Percentiles rank a stretch among this genome's conserved stretches.
These are phyloP conservation scores for Thunnus albacares DNA, from an alignment of 2,797 vertebrate species.

Conservation along the genomic window DNA sequence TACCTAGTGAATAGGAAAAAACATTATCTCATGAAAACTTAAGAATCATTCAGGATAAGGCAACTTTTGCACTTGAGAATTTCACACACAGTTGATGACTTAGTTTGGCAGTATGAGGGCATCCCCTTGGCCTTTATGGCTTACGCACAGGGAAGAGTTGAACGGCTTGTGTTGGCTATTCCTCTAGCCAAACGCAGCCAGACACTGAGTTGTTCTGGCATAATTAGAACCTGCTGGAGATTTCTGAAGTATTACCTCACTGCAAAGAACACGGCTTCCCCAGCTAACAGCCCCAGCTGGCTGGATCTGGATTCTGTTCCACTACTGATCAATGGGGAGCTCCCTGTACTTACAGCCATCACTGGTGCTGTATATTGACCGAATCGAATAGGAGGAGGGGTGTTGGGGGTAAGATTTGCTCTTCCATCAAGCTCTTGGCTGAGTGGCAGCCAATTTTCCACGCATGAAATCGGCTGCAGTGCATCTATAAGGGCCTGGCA, in stretches of 20 bases:
- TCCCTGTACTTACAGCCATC: conserved; percentile 67
- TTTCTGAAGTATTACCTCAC: conserved; percentile 84
- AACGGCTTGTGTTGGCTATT: conserved; percentile 75
- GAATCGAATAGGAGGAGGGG: conserved; percentile 32
- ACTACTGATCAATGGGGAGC: conserved; percentile 76
- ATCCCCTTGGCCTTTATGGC: conserved; percentile 75
- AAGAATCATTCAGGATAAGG: conserved; percentile 7
- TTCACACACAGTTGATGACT: conserved; percentile 58
- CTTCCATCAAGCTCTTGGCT: conserved; percentile 36
- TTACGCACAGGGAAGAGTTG: conserved; percentile 68
- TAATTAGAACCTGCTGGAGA: conserved; percentile 86
- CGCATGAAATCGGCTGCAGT: conserved; percentile 28
- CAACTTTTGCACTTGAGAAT: conserved; percentile 39
- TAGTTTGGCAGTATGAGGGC: conserved; percentile 66
- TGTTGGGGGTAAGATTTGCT: conserved; percentile 14
- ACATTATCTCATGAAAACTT: background rate
- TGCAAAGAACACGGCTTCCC: conserved; percentile 81
- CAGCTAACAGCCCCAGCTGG: conserved; percentile 79
- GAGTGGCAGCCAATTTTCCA: conserved; percentile 57
- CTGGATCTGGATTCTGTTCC: conserved; percentile 74
- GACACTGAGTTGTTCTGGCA: conserved; percentile 81
- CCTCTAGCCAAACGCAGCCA: conserved; percentile 74
- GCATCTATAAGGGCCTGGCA: conserved; percentile 34
- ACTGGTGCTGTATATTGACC: conserved; percentile 50
- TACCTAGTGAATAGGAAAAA: background rate